Conservation (phyloP, 2,797 vertebrate genomes). For the Xenentodon cancila region DNA sequence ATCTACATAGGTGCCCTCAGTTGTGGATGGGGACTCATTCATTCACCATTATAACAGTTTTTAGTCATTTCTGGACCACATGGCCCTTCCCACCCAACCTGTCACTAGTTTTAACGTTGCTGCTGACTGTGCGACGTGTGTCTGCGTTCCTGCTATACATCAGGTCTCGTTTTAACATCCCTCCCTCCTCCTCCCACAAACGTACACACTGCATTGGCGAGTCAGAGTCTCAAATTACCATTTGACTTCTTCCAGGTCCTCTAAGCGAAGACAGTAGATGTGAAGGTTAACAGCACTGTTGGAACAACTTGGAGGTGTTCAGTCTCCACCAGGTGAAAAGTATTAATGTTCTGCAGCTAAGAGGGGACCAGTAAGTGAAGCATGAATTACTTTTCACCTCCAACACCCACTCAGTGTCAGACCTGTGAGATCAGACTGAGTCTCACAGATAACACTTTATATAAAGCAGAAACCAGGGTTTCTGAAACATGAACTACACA, state of each 20-base stretch:
- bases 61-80: no score
- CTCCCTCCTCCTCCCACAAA: not conserved
- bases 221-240: conserved; percentile 47
- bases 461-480: conserved; percentile 6
- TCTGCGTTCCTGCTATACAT: not conserved
- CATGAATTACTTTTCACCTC: conserved; percentile 52
- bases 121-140: not conserved
- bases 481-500: not conserved
- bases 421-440: conserved; percentile 5
- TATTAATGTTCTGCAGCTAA: conserved; percentile 38
- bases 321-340: conserved; percentile 25
- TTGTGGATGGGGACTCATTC: no score
- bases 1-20: no score
- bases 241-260: conserved; percentile 42
- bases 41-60: no score
- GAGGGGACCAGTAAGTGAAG: conserved; percentile 35
- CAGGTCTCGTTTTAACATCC: not conserved
- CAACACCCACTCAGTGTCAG: conserved; percentile 27
- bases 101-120: no score
- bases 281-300: conserved; percentile 51
- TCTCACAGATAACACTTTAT: conserved; percentile 4
- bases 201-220: conserved; percentile 19
- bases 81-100: no score
- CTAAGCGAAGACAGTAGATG: conserved; percentile 46
- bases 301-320: conserved; percentile 36